These are phyloP conservation scores for Euura saliciscinereae DNA, from an alignment of 1,140 invertebrate species.

Conservation along the genomic window DNA sequence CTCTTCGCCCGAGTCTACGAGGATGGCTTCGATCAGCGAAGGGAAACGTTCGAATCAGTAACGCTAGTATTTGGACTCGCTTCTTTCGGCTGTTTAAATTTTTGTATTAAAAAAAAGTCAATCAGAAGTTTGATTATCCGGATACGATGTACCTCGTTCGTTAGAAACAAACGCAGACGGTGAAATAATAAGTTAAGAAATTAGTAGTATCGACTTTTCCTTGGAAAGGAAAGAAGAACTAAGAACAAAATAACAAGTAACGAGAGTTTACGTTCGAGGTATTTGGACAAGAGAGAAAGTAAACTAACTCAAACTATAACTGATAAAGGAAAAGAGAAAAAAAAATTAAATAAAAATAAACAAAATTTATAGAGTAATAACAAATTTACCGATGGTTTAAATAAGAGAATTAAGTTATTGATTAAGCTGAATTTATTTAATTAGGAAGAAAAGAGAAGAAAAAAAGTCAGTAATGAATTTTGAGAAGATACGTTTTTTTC, in stretches of 20 bases:
- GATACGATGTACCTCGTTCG: too few relatives aligned
- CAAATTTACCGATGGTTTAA: background rate
- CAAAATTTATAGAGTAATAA: background rate
- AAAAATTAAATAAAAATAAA: background rate
- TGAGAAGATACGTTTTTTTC: too few relatives aligned
- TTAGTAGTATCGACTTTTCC: too few relatives aligned
- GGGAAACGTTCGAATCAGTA: constrained; percentile 49
- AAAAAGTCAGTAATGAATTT: too few relatives aligned
- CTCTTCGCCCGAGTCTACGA: constrained; percentile 48
- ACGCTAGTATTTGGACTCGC: background rate
- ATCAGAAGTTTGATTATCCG: background rate
- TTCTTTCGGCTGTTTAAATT: too few relatives aligned
- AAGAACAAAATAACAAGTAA: too few relatives aligned
- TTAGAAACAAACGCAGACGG: too few relatives aligned
- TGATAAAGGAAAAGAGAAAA: background rate
- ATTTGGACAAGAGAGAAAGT: too few relatives aligned
- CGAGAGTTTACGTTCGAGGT: too few relatives aligned
- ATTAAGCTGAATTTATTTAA: background rate
- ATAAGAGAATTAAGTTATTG: background rate
- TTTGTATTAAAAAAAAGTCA: background rate
- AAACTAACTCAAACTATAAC: background rate
- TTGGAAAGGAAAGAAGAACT: too few relatives aligned
- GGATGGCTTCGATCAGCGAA: constrained; percentile 53
- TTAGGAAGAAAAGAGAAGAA: too few relatives aligned
- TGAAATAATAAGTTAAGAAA: too few relatives aligned